Evolutionary conservation across 2,113 vertebrate genomes (phyloP).

Genomic region (Ciconia stormi): DNA sequence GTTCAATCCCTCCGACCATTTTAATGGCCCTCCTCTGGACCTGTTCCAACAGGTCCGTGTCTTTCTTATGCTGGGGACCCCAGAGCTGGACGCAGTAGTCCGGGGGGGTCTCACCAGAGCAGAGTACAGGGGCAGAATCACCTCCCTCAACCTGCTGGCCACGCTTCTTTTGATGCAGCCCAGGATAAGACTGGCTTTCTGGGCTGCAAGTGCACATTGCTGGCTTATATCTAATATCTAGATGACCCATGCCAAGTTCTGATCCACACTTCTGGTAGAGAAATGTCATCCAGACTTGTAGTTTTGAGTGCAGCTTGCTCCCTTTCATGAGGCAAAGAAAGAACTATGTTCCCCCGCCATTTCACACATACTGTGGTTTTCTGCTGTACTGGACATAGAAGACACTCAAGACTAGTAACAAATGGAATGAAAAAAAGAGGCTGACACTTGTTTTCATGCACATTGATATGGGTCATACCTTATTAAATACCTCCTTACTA

Average conservation of each 20-base stretch:
- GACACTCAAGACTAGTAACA: neutral
- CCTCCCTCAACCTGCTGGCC: neutral
- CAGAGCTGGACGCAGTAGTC: fast-evolving
- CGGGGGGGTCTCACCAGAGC: fast-evolving
- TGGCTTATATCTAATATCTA: neutral
- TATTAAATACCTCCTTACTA: constrained; percentile 94
- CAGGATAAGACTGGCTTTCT: fast-evolving
- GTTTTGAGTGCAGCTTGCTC: neutral
- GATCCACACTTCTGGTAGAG: neutral
- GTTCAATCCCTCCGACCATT: neutral
- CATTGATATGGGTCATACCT: constrained; percentile 71
- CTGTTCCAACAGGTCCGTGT: neutral
- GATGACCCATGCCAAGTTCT: neutral
- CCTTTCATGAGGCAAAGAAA: neutral
- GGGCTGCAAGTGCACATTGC: neutral
- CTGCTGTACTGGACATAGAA: neutral
- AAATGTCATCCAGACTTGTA: neutral
- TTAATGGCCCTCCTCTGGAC: neutral
- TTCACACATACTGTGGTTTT: neutral
- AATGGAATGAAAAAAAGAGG: neutral
- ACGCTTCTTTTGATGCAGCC: fast-evolving
- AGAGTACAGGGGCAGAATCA: neutral
- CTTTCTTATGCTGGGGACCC: fast-evolving
- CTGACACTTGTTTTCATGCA: neutral
- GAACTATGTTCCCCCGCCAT: neutral